phyloP scores from a whole-genome alignment of 2,888 invertebrate genomes.

The Auanema sp. region DNA sequence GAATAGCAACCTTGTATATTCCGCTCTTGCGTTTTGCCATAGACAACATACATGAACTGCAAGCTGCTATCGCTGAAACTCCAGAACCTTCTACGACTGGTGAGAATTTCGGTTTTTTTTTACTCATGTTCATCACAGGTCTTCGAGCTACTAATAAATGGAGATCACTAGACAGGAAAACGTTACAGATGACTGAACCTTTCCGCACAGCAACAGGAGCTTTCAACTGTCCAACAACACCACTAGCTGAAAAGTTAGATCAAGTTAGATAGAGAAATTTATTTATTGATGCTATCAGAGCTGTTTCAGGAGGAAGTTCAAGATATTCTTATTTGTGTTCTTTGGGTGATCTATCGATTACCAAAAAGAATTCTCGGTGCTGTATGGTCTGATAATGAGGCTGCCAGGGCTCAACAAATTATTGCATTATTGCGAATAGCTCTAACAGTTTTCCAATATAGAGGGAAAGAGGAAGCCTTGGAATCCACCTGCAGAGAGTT shows the following conservation, averaged over 20 bases:
- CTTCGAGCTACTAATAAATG: neutral
- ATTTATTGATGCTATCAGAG: neutral
- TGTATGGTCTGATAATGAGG: constrained; percentile 43
- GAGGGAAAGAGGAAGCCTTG: constrained; percentile 17
- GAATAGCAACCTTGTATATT: constrained; percentile 86
- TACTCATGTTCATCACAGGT: constrained; percentile 1
- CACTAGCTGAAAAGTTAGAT: constrained; percentile 58
- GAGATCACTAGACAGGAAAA: constrained; percentile 8
- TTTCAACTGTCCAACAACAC: constrained; percentile 15
- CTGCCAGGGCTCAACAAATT: constrained; percentile 31
- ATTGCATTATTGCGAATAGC: constrained; percentile 51
- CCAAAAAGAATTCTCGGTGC: constrained; percentile 71
- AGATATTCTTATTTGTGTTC: constrained; percentile 67
- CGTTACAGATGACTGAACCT: neutral
- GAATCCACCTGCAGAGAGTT: constrained; percentile 11
- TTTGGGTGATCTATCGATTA: constrained; percentile 86
- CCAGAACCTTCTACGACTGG: constrained; percentile 30
- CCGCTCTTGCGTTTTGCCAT: constrained; percentile 86
- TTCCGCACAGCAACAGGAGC: constrained; percentile 9
- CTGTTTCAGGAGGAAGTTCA: constrained; percentile 63
- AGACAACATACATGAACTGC: constrained; percentile 81
- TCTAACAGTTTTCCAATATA: constrained; percentile 53
- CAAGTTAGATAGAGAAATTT: constrained; percentile 15
- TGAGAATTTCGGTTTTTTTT: neutral
- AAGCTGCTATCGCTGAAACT: constrained; percentile 31